Base-by-base conservation (phyloP, 2,113 vertebrate species). In the Heterotis niloticus region DNA sequence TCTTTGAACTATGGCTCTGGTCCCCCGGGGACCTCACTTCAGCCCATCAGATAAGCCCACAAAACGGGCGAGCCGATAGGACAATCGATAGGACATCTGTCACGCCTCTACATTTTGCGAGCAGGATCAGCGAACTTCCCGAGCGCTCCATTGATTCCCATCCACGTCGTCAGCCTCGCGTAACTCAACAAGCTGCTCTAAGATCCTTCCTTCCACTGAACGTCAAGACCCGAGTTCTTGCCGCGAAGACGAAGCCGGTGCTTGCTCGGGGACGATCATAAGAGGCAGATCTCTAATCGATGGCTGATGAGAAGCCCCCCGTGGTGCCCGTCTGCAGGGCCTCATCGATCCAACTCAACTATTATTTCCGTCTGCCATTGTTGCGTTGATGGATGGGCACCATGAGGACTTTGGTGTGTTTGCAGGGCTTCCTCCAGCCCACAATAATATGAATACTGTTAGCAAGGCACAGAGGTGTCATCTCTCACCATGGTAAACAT, bases 331-430 rank as follows among this genome's bases (percentile, higher is more conserved):
- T 64, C 14, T 20, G 76, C 71, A 23, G 70, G 78, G 78, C 54
- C 29, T 9, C 28, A 79, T 88, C 86, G 75, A 87, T 86, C 76
- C 16, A 3, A 78, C 79, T 78, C 56, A 60, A 82, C 80, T 82
- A 81, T 76, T 44, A 80, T 79, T 78, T 74, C 70, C 71, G 79
- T 83, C 78, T 75, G 79, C 62, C 77, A 16, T 12, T 56, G 62
- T 52, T 67, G 78, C 64, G 44, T 81, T 44, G 14, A 83, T 82
- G 17, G 69, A 77, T 64, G 10, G 29, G n/a, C 78, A 23, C 74
- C 23, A 64, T 26, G 12, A n/a, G 24, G 73, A 57, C 54, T 28
- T 76, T 13, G 5, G 51, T 18, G 5, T 10, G 11, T 0, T 10
- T 69, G 78, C 52, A 28, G 56, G 34, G 29, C 12, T 77, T 64